Evolutionary conservation across 2,888 invertebrate genomes (phyloP), one percentile per base, ranked within the genome.

Genomic region (Spilarctia lutea): DNA sequence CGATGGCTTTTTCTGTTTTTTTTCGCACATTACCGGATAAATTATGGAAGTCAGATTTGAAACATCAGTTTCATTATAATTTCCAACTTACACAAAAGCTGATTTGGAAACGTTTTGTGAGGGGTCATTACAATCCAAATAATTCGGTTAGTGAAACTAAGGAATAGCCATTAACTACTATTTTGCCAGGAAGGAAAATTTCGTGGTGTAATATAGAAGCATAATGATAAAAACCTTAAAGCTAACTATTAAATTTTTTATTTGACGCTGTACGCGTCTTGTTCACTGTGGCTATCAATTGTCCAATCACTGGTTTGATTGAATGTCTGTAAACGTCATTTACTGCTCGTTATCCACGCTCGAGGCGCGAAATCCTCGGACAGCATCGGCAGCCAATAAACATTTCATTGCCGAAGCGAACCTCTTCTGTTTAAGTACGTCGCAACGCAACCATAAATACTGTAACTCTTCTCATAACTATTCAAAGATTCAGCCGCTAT

Each of bases 321-420:
- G 92, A 93, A 93, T 89, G 91, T 89, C 88, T 86, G 90, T 90
- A 88, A 91, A 88, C 89, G 89, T 91, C 91, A 90, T 93, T 94
- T 89, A 91, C 86, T 83, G 89, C 89, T 93, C 92, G 94, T 93
- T 93, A 93, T 91, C 89, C 91, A 91, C 91, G 91, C 89, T 90
- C 79, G 81, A 86, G 89, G 91, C 88, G 90, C 88, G 88, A 91
- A 89, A 78, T 82, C 75, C 79, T 76, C 80, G 83, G 83, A 77
- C 80, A 77, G 79, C 83, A 85, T 88, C 89, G 82, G 86, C 88
- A 88, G 89, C 84, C 87, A 87, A 92, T 93, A 93, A 93, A 93
- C 86, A 86, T 90, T 91, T 91, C 88, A 92, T 89, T 83, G 81
- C 86, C 81, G 81, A 79, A 80, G 85, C 81, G 83, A 83, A 82